Evolutionary conservation across 1,140 invertebrate species (phyloP), one percentile per base, ranked within the genome.

Genomic region (Leptopilina boulardi): DNA sequence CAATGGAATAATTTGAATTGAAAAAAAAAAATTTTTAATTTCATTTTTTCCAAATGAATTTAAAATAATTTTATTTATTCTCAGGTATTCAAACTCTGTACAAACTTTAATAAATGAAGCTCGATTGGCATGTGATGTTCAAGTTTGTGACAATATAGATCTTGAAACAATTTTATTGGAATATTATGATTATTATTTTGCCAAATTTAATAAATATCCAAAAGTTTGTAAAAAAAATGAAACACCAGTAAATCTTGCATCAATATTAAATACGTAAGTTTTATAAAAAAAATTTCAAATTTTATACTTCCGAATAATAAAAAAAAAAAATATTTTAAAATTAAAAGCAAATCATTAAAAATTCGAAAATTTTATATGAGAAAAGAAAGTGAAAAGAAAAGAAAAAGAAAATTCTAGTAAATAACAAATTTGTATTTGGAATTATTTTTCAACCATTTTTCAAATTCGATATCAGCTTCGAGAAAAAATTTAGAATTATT

Each of bases 111-210:
- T 90, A 15, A 89, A 90, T 18, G 97, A 98, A 90, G 95, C 96
- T 0, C 92, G 93, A 19, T 91, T 97, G 23, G 85, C 92, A 1
- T 88, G 93, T 0, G 92, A 93, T 38, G 95, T 94, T 89, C 91
- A 94, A 84, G 92, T 98, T 0, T 98, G 97, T 90, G 97, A 99
- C 83, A 98, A 98, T 82, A 94, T 98, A 74, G 96, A 98, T 87
- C 90, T 99, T 79, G 94, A 96, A 73, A 95, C 94, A 18, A 95
- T 99, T 76, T 89, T 98, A 59, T 93, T 96, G 90, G 97, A 98
- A 82, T 99, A 96, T 88, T 95, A 95, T 80, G 95, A 95, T 71
- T 98, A 96, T 91, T 97, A 97, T 89, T 93, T 94, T 82, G 91
- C 96, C 19, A 94, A 96, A 83, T 98, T 97, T 89, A 95, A 96